These are phyloP conservation scores for Saturnia pavonia DNA, from an alignment of 2,888 invertebrate species.

Conservation along the genomic window DNA sequence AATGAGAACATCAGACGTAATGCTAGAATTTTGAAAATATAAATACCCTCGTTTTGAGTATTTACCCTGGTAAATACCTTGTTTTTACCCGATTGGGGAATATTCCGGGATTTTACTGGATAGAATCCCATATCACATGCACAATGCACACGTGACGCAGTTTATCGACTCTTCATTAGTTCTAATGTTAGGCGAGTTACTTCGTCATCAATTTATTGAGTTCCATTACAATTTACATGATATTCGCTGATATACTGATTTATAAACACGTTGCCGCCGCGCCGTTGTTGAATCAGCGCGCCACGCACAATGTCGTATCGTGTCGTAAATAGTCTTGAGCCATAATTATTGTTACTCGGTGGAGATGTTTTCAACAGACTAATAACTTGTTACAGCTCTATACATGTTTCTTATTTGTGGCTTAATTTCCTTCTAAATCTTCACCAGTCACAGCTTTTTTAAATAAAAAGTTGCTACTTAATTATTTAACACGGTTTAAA, in stretches of 20 bases:
- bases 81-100: no score
- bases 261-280: not conserved
- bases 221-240: not conserved
- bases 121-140: not conserved
- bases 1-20: no score
- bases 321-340: not conserved
- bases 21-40: no score
- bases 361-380: no score
- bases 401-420: no score
- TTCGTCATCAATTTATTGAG: not conserved
- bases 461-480: not conserved
- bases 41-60: no score
- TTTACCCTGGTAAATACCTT: no score
- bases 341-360: not conserved
- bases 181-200: conserved; percentile 2
- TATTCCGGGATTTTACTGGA: no score
- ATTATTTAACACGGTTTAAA: not conserved
- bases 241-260: not conserved
- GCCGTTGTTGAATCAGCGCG: no score
- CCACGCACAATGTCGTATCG: not conserved
- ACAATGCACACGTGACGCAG: not conserved
- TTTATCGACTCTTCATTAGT: conserved; percentile 3
- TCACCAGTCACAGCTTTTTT: no score
- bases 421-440: no score
- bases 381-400: no score